Base-by-base conservation (phyloP, 1,140 invertebrate species). In the Eurosta solidaginis region DNA sequence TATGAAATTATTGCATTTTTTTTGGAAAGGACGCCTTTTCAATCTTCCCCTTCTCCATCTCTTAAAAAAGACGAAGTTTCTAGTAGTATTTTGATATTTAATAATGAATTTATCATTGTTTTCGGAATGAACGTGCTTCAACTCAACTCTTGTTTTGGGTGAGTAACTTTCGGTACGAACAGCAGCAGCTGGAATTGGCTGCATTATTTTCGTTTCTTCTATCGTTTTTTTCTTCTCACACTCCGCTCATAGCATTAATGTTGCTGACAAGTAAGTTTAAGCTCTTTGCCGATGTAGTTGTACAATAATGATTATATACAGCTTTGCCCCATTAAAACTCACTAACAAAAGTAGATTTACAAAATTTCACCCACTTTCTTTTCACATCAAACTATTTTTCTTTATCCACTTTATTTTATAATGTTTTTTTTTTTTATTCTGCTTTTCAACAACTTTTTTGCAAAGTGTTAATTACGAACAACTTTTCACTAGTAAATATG, bases 401-500 rank as follows among this genome's bases (percentile, higher is more conserved):
- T 68, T 68, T 68, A 68, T 68, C 14, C 22, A 22, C 33, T 68
- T 68, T 68, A 40, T 20, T n/a, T 33, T 40, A 7, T n/a, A n/a
- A 33, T 59, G 25, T 27, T 54, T 12, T 25, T 54, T 27, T 54
- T 54, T 54, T 29, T 49, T 49, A 17, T n/a, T 49, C 45, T 9
- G 10, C 3, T 33, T 17, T 29, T 68, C 27, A 2, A 40, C 59
- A 20, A 68, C 59, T 40, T 68, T 68, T 68, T 14, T 68, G 59
- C 22, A 40, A 68, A 63, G 54, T 63, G 54, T 63, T 63, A 63
- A 63, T 63, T 63, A 63, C 54, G 29, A 63, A 63, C 54, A 33
- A n/a, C 54, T 63, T 63, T 63, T 63, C 27, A 63, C 54, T n/a
- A 25, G 29, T 25, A 36, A 63, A 63, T 10, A 14, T 33, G 36